These are phyloP conservation scores for Rhyzopertha dominica DNA, from an alignment of 1,140 invertebrate genomes.

Conservation along the genomic window DNA sequence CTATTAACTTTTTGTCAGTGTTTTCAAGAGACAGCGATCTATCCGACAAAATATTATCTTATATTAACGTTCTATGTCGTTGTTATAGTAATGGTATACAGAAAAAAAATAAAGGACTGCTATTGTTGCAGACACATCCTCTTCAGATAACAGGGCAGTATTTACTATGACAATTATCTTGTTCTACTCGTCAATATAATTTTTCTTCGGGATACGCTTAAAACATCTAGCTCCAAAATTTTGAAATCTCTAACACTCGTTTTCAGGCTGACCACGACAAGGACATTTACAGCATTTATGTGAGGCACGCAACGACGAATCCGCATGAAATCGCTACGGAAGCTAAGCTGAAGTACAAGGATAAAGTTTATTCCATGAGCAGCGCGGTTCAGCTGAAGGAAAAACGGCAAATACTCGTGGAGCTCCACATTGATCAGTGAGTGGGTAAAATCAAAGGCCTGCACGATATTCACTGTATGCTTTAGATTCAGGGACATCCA, in stretches of 20 bases:
- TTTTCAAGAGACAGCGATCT: too few relatives aligned
- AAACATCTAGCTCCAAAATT: too few relatives aligned
- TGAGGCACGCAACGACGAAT: conserved; percentile 54
- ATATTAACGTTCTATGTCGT: too few relatives aligned
- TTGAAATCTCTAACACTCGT: conserved; percentile 18
- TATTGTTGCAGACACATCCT: too few relatives aligned
- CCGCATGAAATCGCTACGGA: conserved; percentile 55
- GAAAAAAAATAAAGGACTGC: too few relatives aligned
- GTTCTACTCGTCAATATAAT: too few relatives aligned
- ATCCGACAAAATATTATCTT: too few relatives aligned
- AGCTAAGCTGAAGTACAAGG: conserved; percentile 59
- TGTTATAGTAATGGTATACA: too few relatives aligned
- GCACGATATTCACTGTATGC: conserved; percentile 21
- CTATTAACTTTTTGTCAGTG: too few relatives aligned
- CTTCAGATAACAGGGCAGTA: too few relatives aligned
- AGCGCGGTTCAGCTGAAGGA: conserved; percentile 42
- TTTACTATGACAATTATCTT: too few relatives aligned
- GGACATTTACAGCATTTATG: conserved; percentile 55
- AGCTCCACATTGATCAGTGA: conserved; percentile 71
- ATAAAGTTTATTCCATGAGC: conserved; percentile 57
- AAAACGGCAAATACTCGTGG: conserved; percentile 44
- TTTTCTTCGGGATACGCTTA: too few relatives aligned
- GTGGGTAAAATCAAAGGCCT: conserved; percentile 36
- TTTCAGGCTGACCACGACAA: conserved; percentile 57
- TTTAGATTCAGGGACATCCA: conserved; percentile 67